Base-by-base conservation (phyloP, 2,888 invertebrate genomes). In the Meliscaeva auricollis region DNA sequence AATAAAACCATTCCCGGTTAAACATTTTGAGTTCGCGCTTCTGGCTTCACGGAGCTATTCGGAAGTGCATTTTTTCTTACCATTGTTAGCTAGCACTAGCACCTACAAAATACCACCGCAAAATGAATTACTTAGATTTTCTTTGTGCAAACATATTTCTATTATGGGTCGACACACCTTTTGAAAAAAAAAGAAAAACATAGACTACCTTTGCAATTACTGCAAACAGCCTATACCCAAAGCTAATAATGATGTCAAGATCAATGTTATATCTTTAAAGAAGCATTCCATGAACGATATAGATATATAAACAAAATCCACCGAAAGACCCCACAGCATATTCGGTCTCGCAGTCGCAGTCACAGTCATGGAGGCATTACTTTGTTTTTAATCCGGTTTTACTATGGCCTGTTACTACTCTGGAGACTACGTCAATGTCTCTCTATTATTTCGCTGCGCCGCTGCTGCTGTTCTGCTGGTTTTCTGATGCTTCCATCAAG, bases 301-400 rank as follows among this genome's bases (percentile, higher is more conserved):
- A 56, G 4, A 38, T 38, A 56, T n/a, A 62, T 32, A 15, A 50
- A 22, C 48, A 48, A 50, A 50, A 35, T 13, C 66, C 22, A 20
- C 35, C n/a, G 32, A 50, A n/a, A 50, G 48, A 22, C 50, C 48
- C 48, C 66, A 66, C 50, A 50, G 66, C 17, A 6, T 38, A 3
- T n/a, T 35, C 3, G 22, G 5, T 32, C n/a, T 50, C 13, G 17
- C 46, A 46, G 50, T 74, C 15, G 20, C 9, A 58, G 17, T 35
- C 44, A 44, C 48, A 62, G 50, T 50, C 50, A 66, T 50, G n/a
- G 32, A 66, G n/a, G 17, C 35, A 77, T 68, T 74, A 81, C 73
- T 44, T 62, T 76, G 68, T 22, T 73, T 22, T 73, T 81, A 81
- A 85, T 85, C 85, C 85, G 85, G 85, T 85, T 85, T 80, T 58